A percentile compares a stretch with the other conserved stretches of the same genome.
Conservation (phyloP, 1,140 invertebrate genomes). For the Drosophila simulans region DNA sequence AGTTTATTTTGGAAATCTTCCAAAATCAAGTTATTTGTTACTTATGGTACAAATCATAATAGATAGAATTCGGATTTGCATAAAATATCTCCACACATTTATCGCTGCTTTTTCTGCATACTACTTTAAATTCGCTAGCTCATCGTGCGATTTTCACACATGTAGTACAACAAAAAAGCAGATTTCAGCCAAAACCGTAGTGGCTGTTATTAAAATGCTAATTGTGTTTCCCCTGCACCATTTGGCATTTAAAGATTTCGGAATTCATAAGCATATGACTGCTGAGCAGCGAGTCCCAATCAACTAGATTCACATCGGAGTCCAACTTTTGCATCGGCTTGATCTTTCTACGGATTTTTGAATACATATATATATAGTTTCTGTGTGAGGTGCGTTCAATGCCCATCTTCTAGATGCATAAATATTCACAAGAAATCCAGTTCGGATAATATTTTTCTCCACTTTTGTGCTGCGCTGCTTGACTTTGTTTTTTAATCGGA, state of each 20-base stretch:
- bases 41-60: neutral
- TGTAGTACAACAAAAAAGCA: slow-evolving; percentile 23
- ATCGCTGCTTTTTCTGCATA: neutral
- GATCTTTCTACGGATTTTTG: neutral
- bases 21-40: neutral
- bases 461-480: slow-evolving; percentile 34
- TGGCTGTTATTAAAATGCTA: slow-evolving; percentile 29
- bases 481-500: slow-evolving; percentile 43
- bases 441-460: slow-evolving; percentile 40
- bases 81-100: slow-evolving; percentile 17
- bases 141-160: slow-evolving; percentile 12
- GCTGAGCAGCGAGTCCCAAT: slow-evolving; percentile 12
- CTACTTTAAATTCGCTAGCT: neutral
- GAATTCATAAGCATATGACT: slow-evolving; percentile 27
- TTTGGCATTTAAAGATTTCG: slow-evolving; percentile 38
- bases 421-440: slow-evolving; percentile 54
- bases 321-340: slow-evolving; percentile 26
- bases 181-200: slow-evolving; percentile 10
- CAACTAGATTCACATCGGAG: slow-evolving; percentile 1
- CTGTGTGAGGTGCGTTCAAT: slow-evolving; percentile 38
- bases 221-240: slow-evolving; percentile 39
- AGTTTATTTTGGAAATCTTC: neutral
- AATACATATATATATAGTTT: slow-evolving; percentile 13
- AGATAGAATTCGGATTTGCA: neutral
- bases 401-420: slow-evolving; percentile 65